Percentiles rank a stretch among this genome's conserved stretches.
phyloP scores from a whole-genome alignment of 2,113 vertebrate species.

The Ciconia maguari region DNA sequence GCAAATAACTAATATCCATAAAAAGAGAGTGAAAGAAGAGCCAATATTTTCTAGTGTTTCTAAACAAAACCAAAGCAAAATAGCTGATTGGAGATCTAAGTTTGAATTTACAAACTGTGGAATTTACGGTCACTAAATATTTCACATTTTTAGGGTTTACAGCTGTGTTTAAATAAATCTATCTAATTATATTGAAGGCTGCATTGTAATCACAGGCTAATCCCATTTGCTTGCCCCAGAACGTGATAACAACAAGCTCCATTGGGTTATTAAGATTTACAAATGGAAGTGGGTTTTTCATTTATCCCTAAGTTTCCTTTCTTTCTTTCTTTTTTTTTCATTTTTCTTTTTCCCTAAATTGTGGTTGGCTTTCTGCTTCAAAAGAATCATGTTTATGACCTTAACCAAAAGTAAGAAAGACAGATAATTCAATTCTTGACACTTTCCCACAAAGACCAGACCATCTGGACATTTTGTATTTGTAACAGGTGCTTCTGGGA shows the following conservation, averaged over 20 bases:
- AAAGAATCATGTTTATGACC: constrained; percentile 70
- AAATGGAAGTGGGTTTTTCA: constrained; percentile 17
- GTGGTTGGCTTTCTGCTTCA: constrained; percentile 41
- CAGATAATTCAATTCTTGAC: constrained; percentile 76
- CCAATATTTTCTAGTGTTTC: constrained; percentile 12
- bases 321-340: not conserved
- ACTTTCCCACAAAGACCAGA: constrained; percentile 68
- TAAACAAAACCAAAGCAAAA: constrained; percentile 45
- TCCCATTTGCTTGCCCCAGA: constrained; percentile 54
- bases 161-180: constrained; percentile 77
- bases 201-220: constrained; percentile 62
- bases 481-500: constrained; percentile 83
- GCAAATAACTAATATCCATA: not conserved
- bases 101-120: constrained; percentile 50
- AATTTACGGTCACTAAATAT: constrained; percentile 55
- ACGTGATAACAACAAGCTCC: constrained; percentile 26
- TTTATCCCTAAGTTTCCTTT: constrained; percentile 16
- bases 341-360: not conserved
- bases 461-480: constrained; percentile 80
- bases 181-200: constrained; percentile 66
- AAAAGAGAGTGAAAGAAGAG: not conserved
- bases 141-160: constrained; percentile 64
- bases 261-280: constrained; percentile 51
- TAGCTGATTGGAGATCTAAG: constrained; percentile 21
- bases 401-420: constrained; percentile 73